These are phyloP conservation scores for Cyrtorhinus lividipennis DNA, from an alignment of 1,140 invertebrate genomes.

Conservation along the genomic window DNA sequence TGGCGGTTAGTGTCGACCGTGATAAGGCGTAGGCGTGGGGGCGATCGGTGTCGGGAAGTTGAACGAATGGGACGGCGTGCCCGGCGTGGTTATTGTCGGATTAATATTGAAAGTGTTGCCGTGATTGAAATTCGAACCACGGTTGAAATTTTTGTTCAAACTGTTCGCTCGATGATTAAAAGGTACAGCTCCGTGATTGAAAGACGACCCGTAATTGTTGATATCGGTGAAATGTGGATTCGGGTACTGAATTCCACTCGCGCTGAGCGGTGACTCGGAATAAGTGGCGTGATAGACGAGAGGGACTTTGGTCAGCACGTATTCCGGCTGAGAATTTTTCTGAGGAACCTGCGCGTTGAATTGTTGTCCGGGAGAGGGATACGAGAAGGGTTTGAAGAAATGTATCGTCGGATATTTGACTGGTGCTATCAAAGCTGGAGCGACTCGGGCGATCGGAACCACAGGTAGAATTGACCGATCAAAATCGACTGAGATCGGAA, in stretches of 20 bases:
- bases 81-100: background rate
- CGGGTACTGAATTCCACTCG: background rate
- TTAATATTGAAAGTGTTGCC: background rate
- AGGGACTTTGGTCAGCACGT: constrained; percentile 8
- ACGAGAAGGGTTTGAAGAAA: constrained; percentile 5
- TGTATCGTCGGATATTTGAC: constrained; percentile 7
- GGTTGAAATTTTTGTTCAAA: background rate
- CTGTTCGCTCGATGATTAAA: background rate
- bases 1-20: background rate
- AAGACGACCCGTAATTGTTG: background rate
- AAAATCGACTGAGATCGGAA: background rate
- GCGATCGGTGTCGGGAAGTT: background rate
- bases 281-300: constrained; percentile 12
- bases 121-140: background rate
- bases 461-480: background rate
- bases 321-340: background rate
- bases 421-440: background rate
- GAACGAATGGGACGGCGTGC: background rate
- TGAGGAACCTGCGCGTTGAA: background rate
- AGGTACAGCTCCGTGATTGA: background rate
- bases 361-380: background rate
- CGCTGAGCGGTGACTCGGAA: background rate
- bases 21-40: background rate
- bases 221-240: background rate
- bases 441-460: background rate